Conservation (phyloP, 1,140 invertebrate genomes). For the Stegodyphus mimosarum region DNA sequence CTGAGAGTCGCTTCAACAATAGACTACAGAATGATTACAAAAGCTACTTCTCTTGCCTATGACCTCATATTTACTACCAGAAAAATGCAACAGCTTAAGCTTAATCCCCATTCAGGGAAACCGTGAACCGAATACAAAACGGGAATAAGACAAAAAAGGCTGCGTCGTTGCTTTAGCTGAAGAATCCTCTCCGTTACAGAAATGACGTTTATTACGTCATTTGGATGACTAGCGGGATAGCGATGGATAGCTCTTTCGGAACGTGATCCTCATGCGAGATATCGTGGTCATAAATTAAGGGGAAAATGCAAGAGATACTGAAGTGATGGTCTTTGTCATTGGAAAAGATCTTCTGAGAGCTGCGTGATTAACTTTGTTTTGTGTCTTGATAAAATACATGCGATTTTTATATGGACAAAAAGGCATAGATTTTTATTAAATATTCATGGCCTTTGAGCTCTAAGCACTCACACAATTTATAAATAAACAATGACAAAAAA, state of each 20-base stretch:
- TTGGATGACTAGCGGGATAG: conserved; percentile 18
- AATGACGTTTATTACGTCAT: conserved; percentile 53
- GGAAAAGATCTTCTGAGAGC: too few species aligned
- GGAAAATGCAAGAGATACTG: conserved; percentile 1
- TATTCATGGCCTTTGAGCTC: too few species aligned
- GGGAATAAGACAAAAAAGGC: not conserved
- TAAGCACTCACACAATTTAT: too few species aligned
- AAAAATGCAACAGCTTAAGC: conserved; percentile 15
- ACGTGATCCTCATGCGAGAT: conserved; percentile 24
- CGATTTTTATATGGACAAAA: too few species aligned
- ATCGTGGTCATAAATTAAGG: conserved; percentile 26
- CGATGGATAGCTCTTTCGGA: conserved; percentile 9
- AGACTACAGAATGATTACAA: conserved; percentile 33
- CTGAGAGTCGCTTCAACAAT: too few species aligned
- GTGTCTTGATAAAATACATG: too few species aligned
- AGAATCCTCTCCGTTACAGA: conserved; percentile 1
- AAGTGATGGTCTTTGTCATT: not conserved
- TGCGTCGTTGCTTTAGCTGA: not conserved
- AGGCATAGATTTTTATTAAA: too few species aligned
- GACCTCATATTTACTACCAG: conserved; percentile 27
- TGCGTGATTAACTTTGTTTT: too few species aligned
- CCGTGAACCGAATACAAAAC: not conserved
- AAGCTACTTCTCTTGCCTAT: not conserved
- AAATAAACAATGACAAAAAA: too few species aligned
- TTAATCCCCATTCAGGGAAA: conserved; percentile 19